Evolutionary conservation across 2,888 invertebrate species (phyloP), one percentile per base, ranked within the genome.

Genomic region (Tridacna crocea): DNA sequence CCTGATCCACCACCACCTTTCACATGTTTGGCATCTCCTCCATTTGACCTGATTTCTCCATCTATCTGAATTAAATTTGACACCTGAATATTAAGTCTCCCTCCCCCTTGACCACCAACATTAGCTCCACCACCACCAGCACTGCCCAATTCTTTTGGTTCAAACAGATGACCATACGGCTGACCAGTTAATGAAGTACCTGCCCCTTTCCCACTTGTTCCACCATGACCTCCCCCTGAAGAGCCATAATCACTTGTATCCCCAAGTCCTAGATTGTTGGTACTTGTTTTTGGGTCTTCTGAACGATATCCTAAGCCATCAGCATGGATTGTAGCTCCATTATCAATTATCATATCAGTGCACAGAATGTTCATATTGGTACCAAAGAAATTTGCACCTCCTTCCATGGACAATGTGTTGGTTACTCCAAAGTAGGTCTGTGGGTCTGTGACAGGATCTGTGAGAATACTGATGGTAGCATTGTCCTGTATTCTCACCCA

Each of bases 151-250:
- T 85, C 79, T 36, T 72, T 68, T 11, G 92, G 92, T 58, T 89
- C 83, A 60, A 89, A 92, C 73, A 92, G 77, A 66, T 91, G 88
- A 60, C 92, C 92, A 79, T 91, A 91, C 0, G 91, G 90, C 24
- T 90, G 90, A 10, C 92, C 92, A 12, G 91, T 90, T 0, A 81
- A 65, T 0, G 58, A n/a, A 13, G 83, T 88, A 15, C 89, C 91
- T 48, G 74, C 83, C 3, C 92, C 91, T 58, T 84, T 75, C 1
- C 92, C 92, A 79, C 89, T 88, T 12, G 90, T 91, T 15, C 92
- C 92, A 70, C 92, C 92, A 83, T 92, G 88, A 0, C 90, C 90
- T 12, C 82, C 92, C 4, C 92, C 92, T 22, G 92, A 90, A 2
- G 91, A 90, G 3, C 92, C 92, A 27, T 19, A 24, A 2, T 78